Conservation (phyloP, 2,888 invertebrate species). For the Drosophila acutilabella region DNA sequence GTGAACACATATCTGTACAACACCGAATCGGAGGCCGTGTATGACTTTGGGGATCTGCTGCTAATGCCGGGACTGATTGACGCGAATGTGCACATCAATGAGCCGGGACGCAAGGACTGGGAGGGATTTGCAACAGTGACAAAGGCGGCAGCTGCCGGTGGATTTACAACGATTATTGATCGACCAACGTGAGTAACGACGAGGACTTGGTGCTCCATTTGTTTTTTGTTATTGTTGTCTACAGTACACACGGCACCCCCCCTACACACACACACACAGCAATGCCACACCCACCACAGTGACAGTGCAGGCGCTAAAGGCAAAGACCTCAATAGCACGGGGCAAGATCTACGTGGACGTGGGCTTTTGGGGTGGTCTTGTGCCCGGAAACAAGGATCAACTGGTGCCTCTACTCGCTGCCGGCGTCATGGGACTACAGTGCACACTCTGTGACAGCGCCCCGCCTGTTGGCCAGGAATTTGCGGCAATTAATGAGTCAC, state of each 20-base stretch:
- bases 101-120: constrained; percentile 90
- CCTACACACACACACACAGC: constrained; percentile 85
- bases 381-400: constrained; percentile 87
- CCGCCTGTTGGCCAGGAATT: constrained; percentile 88
- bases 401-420: constrained; percentile 87
- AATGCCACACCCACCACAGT: constrained; percentile 91
- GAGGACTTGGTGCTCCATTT: neutral
- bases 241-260: constrained; percentile 20
- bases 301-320: constrained; percentile 87
- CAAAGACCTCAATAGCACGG: constrained; percentile 87
- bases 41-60: constrained; percentile 86
- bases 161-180: constrained; percentile 90
- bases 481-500: constrained; percentile 86
- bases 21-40: constrained; percentile 86
- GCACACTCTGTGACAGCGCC: constrained; percentile 89
- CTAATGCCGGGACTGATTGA: constrained; percentile 90
- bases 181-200: constrained; percentile 88
- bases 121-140: constrained; percentile 91
- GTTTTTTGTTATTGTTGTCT: neutral
- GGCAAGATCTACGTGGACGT: constrained; percentile 89
- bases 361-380: constrained; percentile 92
- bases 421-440: constrained; percentile 91
- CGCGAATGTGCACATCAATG: constrained; percentile 90
- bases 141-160: constrained; percentile 90
- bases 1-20: constrained; percentile 85